Percentiles rank a stretch among this genome's conserved stretches.
Conservation (phyloP, 2,113 vertebrate species). For the Tursiops truncatus region DNA sequence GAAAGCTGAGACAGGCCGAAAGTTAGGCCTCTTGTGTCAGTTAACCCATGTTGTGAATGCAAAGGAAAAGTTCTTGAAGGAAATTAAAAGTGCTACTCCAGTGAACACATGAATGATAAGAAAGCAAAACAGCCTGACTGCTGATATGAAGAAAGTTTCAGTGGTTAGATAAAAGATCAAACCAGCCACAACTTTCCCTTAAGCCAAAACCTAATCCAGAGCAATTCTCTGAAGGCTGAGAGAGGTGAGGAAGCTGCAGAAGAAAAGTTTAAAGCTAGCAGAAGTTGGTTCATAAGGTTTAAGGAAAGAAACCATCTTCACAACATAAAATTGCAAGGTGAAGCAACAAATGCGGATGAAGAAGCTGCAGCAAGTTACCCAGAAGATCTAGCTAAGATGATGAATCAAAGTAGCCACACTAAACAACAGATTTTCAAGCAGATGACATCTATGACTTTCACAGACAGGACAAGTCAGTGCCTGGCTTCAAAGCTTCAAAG, state of each 20-base stretch:
- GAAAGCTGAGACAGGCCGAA: neutral
- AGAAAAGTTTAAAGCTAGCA: neutral
- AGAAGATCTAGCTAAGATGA: neutral
- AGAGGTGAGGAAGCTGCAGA: neutral
- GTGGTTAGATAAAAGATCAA: neutral
- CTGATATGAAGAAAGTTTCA: neutral
- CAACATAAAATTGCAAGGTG: neutral
- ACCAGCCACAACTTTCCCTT: neutral
- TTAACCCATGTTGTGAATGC: neutral
- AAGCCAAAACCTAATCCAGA: neutral
- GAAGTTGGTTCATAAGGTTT: neutral
- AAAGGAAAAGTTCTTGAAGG: neutral
- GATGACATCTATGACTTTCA: neutral
- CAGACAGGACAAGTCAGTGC: neutral
- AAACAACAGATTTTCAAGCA: neutral
- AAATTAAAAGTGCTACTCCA: neutral
- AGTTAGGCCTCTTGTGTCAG: neutral
- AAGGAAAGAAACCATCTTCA: neutral
- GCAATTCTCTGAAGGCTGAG: neutral
- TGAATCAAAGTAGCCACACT: neutral
- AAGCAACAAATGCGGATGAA: neutral
- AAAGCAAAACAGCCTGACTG: neutral
- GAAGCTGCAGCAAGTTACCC: neutral
- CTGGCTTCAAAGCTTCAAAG: neutral
- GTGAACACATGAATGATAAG: neutral